phyloP scores from a whole-genome alignment of 2,797 vertebrate species.

The Coccyzus lansbergi region DNA sequence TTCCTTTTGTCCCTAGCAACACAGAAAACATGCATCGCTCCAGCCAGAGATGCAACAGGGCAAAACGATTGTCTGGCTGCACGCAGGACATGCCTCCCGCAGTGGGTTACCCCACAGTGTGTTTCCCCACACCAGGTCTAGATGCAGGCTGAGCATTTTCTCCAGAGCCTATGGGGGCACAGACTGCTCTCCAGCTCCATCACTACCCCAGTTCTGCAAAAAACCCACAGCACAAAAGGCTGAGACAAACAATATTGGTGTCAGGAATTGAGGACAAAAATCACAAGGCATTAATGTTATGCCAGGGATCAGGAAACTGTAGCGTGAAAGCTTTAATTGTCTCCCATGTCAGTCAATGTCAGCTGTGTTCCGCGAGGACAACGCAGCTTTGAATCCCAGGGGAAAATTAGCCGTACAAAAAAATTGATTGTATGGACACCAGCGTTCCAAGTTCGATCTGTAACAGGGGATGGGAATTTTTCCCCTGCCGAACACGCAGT shows the following conservation, averaged over 20 bases:
- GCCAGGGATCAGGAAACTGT: neutral
- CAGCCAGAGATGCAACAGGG: neutral
- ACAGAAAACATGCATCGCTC: neutral
- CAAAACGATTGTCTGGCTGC: neutral
- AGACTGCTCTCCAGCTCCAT: neutral
- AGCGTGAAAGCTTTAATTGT: constrained; percentile 33
- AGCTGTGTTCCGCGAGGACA: neutral
- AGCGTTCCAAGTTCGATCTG: neutral
- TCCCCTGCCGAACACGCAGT: neutral
- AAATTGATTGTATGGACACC: neutral
- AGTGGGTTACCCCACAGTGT: neutral
- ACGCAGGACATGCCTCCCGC: neutral
- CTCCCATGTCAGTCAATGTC: neutral
- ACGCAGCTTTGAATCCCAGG: neutral
- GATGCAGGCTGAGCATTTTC: neutral
- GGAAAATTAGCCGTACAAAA: neutral
- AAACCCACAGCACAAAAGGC: neutral
- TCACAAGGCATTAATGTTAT: neutral
- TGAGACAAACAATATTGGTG: neutral
- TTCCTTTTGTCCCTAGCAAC: constrained; percentile 17
- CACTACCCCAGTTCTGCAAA: neutral
- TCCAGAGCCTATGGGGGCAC: neutral
- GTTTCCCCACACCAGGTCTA: neutral
- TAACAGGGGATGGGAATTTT: neutral
- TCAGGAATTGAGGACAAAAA: neutral